A percentile compares a stretch with the other conserved stretches of the same genome.
phyloP scores from a whole-genome alignment of 2,888 invertebrate genomes.

The Eudasyphora cyanicolor region DNA sequence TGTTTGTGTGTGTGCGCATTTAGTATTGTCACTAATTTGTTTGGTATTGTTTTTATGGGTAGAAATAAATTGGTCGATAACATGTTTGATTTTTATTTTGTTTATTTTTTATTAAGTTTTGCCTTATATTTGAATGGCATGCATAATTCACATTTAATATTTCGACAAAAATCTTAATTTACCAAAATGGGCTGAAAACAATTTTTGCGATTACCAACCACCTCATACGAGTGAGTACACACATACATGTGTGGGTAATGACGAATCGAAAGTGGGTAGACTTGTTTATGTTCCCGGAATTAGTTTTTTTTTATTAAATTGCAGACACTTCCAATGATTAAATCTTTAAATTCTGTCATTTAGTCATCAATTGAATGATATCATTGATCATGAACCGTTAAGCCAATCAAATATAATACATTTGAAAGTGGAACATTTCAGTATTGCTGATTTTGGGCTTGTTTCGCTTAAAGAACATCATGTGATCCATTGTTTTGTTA shows the following conservation, averaged over 20 bases:
- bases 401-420: neutral
- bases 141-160: neutral
- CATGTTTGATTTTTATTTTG: constrained; percentile 41
- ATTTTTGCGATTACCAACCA: neutral
- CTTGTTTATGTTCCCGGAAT: no score
- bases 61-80: constrained; percentile 9
- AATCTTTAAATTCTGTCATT: no score
- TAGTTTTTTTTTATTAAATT: no score
- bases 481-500: no score
- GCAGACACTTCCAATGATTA: no score
- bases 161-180: neutral
- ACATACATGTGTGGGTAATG: neutral
- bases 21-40: neutral
- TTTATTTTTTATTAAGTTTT: constrained; percentile 18
- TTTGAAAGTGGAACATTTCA: no score
- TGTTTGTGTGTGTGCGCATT: neutral
- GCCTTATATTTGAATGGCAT: neutral
- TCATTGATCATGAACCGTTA: neutral
- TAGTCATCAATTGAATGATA: neutral
- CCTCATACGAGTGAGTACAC: neutral
- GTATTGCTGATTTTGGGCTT: no score
- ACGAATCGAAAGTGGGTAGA: neutral
- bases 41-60: constrained; percentile 1
- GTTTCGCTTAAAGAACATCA: no score
- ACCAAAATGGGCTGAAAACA: neutral